phyloP scores from a whole-genome alignment of 2,888 invertebrate genomes.

The Lithodes maja region DNA sequence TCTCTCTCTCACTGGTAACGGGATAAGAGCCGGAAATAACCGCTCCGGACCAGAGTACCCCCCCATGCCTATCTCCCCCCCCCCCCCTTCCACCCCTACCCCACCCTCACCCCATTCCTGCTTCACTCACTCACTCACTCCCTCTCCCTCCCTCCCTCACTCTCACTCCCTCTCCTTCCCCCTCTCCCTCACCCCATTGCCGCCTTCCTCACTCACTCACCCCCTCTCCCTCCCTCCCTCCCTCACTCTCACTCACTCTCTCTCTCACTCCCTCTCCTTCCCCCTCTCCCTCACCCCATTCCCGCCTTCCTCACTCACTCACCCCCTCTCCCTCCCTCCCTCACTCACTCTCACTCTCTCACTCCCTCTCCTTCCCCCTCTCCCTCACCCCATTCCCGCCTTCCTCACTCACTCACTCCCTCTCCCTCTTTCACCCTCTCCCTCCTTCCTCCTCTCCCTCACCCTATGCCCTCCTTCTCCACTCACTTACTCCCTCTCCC shows the following conservation, averaged over 20 bases:
- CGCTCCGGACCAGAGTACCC: not conserved
- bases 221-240: not conserved
- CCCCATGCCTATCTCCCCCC: not conserved
- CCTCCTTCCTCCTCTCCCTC: not conserved
- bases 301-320: slow-evolving; percentile 8
- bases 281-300: slow-evolving; percentile 5
- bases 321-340: not conserved
- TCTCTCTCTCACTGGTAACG: not conserved
- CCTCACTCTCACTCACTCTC: not conserved
- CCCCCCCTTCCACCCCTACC: not conserved
- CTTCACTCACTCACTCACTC: not conserved
- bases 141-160: not conserved
- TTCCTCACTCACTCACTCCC: not conserved
- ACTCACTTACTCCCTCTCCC: not conserved
- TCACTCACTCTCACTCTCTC: not conserved
- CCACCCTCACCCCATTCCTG: not conserved
- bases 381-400: not conserved
- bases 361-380: not conserved
- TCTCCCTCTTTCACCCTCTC: not conserved
- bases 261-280: not conserved
- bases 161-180: not conserved
- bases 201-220: not conserved
- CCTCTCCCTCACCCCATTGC: not conserved
- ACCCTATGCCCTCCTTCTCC: not conserved
- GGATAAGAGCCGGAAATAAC: not conserved